Base-by-base conservation (phyloP, 2,797 vertebrate genomes). In the Cheirogaleus major region DNA sequence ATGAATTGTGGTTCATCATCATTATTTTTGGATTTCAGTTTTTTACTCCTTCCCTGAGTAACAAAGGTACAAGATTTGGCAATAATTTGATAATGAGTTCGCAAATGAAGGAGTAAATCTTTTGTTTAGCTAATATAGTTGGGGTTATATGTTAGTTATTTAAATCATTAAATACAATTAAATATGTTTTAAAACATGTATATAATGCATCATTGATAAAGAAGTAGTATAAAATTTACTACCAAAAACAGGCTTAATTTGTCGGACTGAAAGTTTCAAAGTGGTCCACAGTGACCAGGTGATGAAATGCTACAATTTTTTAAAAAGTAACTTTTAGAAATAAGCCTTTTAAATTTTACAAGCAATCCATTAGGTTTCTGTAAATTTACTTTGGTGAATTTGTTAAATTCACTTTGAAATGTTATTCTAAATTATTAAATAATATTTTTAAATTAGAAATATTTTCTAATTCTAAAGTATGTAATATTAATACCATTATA, bases 361-460 rank as follows among this genome's bases (percentile, higher is more conserved):
- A 92, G 30, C n/a, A 84, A 41, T 91, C 35, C 22, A 61, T 43
- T 91, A 87, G 50, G 2, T 50, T 85, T 25, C 13, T 72, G n/a
- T 92, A 57, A 78, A 93, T 91, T 96, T 93, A 84, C 41, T 70
- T 94, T 93, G 43, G 50, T 69, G 72, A 11, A 72, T 81, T 80
- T 93, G 55, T 10, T 23, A 79, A 94, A 7, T 70, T 95, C 45
- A 82, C 35, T 80, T 91, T 80, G 55, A 95, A 84, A 81, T 85
- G 5, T 89, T 93, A 89, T 52, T 75, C n/a, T 85, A 95, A 85
- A 45, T 89, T 80, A 91, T 43, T 95, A 96, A 91, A 73, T 93
- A 83, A 35, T 73, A 67, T 63, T 91, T 94, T 81, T 41, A 86
- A 93, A 59, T 85, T 85, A 82, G 63, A 85, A 89, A 59, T 78